Conservation (phyloP, 23 tunicate species). For the Pegea sp. region DNA sequence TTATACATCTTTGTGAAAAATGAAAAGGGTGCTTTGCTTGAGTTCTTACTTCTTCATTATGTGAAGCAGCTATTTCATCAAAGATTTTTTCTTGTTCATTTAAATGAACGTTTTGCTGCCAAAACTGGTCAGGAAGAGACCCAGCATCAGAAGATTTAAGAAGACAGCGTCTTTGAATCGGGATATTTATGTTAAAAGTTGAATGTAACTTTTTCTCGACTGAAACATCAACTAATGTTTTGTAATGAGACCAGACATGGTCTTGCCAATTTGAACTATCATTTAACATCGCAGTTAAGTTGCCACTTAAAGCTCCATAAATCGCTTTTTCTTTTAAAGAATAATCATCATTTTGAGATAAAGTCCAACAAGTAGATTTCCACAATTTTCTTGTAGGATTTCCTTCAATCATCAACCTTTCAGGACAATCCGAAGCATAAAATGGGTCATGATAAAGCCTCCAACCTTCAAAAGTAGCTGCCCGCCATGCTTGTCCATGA, state of each 20-base stretch:
- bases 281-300: conserved; percentile 47
- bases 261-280: conserved; percentile 71
- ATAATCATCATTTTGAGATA: conserved; percentile 42
- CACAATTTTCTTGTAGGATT: conserved; percentile 60
- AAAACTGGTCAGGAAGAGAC: conserved; percentile 51
- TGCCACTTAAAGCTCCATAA: conserved; percentile 76
- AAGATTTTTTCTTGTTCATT: conserved; percentile 12
- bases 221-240: conserved; percentile 46
- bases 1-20: conserved; percentile 40
- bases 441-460: conserved; percentile 49
- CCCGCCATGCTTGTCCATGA: conserved; percentile 88
- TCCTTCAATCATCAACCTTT: conserved; percentile 31
- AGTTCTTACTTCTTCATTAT: conserved; percentile 12
- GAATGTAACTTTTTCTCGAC: conserved; percentile 26
- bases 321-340: conserved; percentile 39
- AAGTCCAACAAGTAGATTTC: conserved; percentile 60
- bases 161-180: conserved; percentile 16
- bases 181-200: conserved; percentile 3
- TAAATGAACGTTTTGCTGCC: conserved; percentile 31
- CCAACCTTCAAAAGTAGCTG: conserved; percentile 71
- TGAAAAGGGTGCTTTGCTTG: conserved; percentile 38
- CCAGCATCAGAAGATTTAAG: conserved; percentile 3
- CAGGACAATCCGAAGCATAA: conserved; percentile 12
- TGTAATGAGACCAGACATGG: conserved; percentile 63
- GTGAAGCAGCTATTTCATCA: conserved; percentile 19